Conservation (phyloP, 2,797 vertebrate species). For the Anabacerthia variegaticeps region DNA sequence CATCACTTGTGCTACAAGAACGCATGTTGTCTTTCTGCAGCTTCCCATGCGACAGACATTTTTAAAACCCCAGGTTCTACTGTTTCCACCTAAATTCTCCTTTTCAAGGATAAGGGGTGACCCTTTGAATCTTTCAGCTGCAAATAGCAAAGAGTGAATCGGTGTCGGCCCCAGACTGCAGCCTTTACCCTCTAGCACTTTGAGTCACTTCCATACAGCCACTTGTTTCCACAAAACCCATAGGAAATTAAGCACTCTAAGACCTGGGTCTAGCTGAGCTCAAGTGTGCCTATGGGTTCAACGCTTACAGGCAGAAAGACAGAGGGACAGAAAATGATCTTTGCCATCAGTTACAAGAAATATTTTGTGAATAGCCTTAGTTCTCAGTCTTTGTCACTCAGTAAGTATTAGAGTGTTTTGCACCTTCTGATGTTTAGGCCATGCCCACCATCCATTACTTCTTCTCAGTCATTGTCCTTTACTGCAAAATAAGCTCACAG, state of each 20-base stretch:
- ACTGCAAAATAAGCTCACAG: neutral
- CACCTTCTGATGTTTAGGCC: neutral
- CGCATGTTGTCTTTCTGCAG: rapidly evolving
- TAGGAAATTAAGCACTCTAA: neutral
- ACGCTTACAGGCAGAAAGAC: neutral
- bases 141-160: neutral
- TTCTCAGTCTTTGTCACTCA: neutral
- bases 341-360: neutral
- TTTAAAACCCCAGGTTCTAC: neutral
- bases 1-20: neutral
- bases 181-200: neutral
- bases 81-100: neutral
- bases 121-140: neutral
- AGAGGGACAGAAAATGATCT: neutral
- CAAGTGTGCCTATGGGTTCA: rapidly evolving
- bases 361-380: neutral
- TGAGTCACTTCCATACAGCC: neutral
- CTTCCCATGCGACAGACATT: neutral
- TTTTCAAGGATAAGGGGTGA: neutral
- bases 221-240: neutral
- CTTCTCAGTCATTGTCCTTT: neutral
- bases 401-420: neutral
- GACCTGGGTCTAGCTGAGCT: neutral
- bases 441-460: neutral
- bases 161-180: neutral